phyloP scores from a whole-genome alignment of 2,888 invertebrate genomes.

The Luperina testacea region DNA sequence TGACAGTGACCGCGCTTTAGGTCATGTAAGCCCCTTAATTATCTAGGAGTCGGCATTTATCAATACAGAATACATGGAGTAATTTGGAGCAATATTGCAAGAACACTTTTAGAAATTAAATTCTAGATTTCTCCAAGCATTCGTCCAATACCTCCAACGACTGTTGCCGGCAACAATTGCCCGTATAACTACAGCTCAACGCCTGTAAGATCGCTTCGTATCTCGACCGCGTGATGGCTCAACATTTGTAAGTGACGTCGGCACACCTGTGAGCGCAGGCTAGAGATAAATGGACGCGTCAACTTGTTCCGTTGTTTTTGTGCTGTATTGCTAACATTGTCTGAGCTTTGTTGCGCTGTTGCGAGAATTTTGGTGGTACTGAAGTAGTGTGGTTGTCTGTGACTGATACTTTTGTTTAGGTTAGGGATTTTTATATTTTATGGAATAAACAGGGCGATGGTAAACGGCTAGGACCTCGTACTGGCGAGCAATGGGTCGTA shows the following conservation, averaged over 20 bases:
- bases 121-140: neutral
- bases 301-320: conserved; percentile 58
- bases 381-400: neutral
- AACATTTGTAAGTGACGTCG: conserved; percentile 66
- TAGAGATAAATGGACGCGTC: conserved; percentile 64
- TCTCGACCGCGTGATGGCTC: conserved; percentile 62
- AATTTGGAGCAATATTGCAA: neutral
- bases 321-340: conserved; percentile 27
- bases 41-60: neutral
- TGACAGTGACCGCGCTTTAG: too few species aligned
- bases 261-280: conserved; percentile 65
- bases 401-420: neutral
- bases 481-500: neutral
- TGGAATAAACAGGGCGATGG: neutral
- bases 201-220: conserved; percentile 14
- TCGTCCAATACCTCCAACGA: neutral
- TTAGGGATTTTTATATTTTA: neutral
- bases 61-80: too few species aligned
- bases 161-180: neutral
- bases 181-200: neutral
- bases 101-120: neutral
- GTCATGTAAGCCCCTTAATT: neutral
- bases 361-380: conserved; percentile 8
- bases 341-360: conserved; percentile 36
- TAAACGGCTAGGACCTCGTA: neutral